A percentile compares a stretch with the other conserved stretches of the same genome.
Evolutionary conservation across 2,888 invertebrate species (phyloP).

Genomic region (Hydropsyche betteni): DNA sequence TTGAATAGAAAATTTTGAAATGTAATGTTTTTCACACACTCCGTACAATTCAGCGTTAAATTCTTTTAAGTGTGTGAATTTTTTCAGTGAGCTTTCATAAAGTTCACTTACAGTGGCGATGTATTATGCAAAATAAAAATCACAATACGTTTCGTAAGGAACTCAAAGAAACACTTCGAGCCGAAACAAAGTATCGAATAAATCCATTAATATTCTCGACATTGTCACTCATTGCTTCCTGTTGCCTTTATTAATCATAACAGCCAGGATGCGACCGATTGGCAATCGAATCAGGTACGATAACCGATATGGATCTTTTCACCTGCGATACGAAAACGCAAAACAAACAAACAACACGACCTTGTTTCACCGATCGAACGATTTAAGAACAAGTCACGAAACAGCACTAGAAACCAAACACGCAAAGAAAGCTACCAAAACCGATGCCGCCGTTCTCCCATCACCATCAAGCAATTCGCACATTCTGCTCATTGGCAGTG

Average conservation of each 20-base stretch:
- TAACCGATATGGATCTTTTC: constrained; percentile 11
- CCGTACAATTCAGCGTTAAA: too few relatives aligned
- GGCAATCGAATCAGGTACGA: constrained; percentile 6
- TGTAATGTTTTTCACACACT: too few relatives aligned
- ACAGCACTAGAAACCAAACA: neutral
- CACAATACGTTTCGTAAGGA: too few relatives aligned
- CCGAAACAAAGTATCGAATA: neutral
- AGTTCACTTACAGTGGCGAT: too few relatives aligned
- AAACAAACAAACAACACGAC: neutral
- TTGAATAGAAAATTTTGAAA: too few relatives aligned
- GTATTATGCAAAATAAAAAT: too few relatives aligned
- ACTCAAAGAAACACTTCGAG: too few relatives aligned
- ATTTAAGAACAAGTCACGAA: neutral
- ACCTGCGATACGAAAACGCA: constrained; percentile 18
- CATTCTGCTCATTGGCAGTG: constrained; percentile 5
- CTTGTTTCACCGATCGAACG: neutral
- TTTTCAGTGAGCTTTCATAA: too few relatives aligned
- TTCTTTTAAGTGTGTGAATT: too few relatives aligned
- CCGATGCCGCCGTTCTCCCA: neutral
- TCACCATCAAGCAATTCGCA: constrained; percentile 28
- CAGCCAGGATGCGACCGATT: constrained; percentile 1
- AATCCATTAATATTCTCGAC: neutral
- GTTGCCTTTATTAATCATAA: constrained; percentile 1
- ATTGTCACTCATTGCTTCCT: neutral
- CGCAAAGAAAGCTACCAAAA: neutral